These are phyloP conservation scores for Lapara coniferarum DNA, from an alignment of 2,888 invertebrate species.

Conservation along the genomic window DNA sequence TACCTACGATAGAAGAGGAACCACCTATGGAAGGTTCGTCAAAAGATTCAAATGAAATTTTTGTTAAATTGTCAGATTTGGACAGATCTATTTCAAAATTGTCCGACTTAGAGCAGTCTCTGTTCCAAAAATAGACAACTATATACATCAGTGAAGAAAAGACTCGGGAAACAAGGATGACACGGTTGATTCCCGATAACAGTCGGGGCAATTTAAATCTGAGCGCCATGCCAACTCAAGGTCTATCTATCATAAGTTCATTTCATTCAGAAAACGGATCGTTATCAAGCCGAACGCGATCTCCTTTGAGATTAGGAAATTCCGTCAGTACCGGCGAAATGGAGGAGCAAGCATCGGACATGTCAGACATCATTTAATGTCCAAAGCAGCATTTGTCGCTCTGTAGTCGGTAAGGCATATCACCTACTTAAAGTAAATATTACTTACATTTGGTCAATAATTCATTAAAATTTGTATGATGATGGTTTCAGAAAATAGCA, in stretches of 20 bases:
- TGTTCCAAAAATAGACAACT: constrained; percentile 54
- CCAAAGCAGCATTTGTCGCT: constrained; percentile 83
- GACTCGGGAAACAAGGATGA: constrained; percentile 82
- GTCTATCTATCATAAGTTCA: constrained; percentile 83
- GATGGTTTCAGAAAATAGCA: constrained; percentile 62
- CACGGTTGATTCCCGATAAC: constrained; percentile 87
- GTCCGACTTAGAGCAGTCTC: constrained; percentile 89
- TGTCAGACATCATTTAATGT: constrained; percentile 83
- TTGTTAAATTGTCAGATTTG: constrained; percentile 91
- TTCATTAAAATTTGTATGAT: constrained; percentile 1
- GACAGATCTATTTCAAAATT: constrained; percentile 85
- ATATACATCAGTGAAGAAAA: constrained; percentile 47
- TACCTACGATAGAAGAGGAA: constrained; percentile 43
- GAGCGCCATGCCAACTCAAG: constrained; percentile 83
- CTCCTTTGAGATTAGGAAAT: constrained; percentile 54
- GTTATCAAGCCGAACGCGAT: constrained; percentile 60
- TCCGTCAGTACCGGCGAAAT: constrained; percentile 61
- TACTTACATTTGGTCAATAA: background rate
- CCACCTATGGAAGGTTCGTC: constrained; percentile 37
- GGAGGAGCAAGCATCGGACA: constrained; percentile 79
- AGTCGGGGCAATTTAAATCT: constrained; percentile 85
- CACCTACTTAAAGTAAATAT: background rate
- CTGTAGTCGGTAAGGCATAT: constrained; percentile 72
- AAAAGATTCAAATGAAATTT: constrained; percentile 60
- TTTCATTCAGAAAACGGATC: constrained; percentile 82